These are phyloP conservation scores for Probosciger aterrimus DNA, from an alignment of 2,113 vertebrate species.

Conservation along the genomic window DNA sequence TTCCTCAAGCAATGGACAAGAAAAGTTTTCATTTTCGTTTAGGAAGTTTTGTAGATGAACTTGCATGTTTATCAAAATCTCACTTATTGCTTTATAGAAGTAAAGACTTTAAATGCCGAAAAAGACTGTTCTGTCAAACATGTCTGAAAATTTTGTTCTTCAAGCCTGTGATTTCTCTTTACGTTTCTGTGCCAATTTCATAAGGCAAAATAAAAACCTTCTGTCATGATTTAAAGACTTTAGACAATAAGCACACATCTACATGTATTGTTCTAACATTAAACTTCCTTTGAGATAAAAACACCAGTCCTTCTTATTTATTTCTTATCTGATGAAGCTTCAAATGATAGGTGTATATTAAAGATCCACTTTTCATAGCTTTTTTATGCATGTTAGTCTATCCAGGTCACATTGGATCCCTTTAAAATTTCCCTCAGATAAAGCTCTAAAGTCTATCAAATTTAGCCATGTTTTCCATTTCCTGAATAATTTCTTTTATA, in stretches of 20 bases:
- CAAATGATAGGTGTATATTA: neutral
- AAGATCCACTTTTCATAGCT: neutral
- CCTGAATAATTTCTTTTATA: neutral
- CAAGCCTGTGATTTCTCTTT: neutral
- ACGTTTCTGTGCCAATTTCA: neutral
- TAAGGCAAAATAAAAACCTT: neutral
- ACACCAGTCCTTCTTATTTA: neutral
- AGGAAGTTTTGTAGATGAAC: neutral
- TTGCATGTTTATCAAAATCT: neutral
- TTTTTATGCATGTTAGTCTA: neutral
- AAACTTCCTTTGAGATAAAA: neutral
- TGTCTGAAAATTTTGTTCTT: neutral
- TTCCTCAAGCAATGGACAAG: neutral
- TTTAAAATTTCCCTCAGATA: fast-evolving
- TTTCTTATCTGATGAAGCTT: neutral
- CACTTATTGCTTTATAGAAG: neutral
- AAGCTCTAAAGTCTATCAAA: neutral
- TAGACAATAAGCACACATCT: neutral
- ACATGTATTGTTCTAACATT: neutral
- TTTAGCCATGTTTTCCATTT: neutral
- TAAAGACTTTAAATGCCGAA: neutral
- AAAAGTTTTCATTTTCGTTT: neutral
- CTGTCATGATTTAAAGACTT: neutral
- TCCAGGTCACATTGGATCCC: neutral
- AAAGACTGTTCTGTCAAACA: fast-evolving